phyloP scores from a whole-genome alignment of 2,797 vertebrate genomes.

The Phalanger gymnotis region DNA sequence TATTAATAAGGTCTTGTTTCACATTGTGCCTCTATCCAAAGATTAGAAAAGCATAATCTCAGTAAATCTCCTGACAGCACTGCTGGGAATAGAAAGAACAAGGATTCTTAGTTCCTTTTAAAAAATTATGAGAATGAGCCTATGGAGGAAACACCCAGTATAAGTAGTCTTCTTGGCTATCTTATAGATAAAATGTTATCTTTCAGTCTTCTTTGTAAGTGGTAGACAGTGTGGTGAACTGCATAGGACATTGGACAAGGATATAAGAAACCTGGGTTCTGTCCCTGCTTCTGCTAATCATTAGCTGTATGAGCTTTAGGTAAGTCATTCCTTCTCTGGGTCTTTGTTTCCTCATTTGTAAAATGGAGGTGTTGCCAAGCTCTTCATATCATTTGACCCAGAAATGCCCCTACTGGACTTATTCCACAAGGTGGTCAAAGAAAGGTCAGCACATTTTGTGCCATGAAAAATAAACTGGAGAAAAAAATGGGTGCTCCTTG shows the following conservation, averaged over 20 bases:
- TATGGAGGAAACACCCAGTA: constrained; percentile 6
- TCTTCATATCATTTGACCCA: neutral
- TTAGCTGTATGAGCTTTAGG: neutral
- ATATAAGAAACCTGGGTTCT: neutral
- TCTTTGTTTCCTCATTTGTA: neutral
- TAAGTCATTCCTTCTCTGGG: neutral
- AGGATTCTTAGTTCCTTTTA: constrained; percentile 72
- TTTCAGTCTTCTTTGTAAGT: constrained; percentile 44
- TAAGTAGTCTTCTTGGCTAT: neutral
- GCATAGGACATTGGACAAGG: neutral
- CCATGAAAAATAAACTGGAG: neutral
- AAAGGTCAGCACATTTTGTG: neutral
- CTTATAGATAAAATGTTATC: constrained; percentile 6
- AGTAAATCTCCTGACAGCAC: constrained; percentile 65
- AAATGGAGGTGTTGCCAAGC: neutral
- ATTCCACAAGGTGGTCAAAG: neutral
- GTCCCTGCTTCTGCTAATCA: neutral
- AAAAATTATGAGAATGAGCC: constrained; percentile 53
- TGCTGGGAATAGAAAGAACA: constrained; percentile 60
- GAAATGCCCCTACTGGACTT: neutral
- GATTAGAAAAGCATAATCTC: constrained; percentile 55
- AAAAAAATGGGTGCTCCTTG: neutral
- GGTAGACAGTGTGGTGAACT: neutral
- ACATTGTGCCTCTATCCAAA: constrained; percentile 68
- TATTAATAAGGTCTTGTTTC: constrained; percentile 77